Evolutionary conservation across 2,888 invertebrate genomes (phyloP).

Genomic region (Agonopterix arenella): DNA sequence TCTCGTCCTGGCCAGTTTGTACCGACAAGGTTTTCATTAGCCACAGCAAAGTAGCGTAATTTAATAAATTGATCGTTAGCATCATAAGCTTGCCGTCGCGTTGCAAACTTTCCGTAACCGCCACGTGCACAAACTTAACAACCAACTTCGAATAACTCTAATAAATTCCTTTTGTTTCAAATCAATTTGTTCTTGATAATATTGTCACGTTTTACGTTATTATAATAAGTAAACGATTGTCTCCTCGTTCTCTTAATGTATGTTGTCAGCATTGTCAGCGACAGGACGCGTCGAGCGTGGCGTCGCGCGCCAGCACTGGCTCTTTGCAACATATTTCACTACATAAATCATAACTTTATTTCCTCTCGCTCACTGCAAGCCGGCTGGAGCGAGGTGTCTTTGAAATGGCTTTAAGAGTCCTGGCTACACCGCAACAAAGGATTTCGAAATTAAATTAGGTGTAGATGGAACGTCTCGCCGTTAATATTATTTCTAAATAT

Average conservation of each 20-base stretch:
- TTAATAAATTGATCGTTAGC: conserved; percentile 48
- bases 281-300: conserved; percentile 41
- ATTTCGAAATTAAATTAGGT: conserved; percentile 65
- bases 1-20: conserved; percentile 23
- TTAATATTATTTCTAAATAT: conserved; percentile 50
- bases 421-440: conserved; percentile 62
- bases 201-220: not conserved
- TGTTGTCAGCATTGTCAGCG: conserved; percentile 49
- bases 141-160: conserved; percentile 19
- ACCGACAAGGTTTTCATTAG: conserved; percentile 34
- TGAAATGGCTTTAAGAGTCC: conserved; percentile 67
- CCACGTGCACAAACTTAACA: conserved; percentile 46
- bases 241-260: conserved; percentile 47
- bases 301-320: conserved; percentile 32
- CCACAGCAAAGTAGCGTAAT: conserved; percentile 39
- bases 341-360: conserved; percentile 76
- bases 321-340: conserved; percentile 64
- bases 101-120: conserved; percentile 33
- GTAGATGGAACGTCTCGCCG: conserved; percentile 38
- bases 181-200: not conserved
- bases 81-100: conserved; percentile 36
- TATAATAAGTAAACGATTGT: conserved; percentile 30
- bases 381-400: conserved; percentile 59
- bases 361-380: conserved; percentile 62
- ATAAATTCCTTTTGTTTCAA: not conserved